phyloP scores from a whole-genome alignment of 2,888 invertebrate genomes.

The Carpatolechia fugitivella region DNA sequence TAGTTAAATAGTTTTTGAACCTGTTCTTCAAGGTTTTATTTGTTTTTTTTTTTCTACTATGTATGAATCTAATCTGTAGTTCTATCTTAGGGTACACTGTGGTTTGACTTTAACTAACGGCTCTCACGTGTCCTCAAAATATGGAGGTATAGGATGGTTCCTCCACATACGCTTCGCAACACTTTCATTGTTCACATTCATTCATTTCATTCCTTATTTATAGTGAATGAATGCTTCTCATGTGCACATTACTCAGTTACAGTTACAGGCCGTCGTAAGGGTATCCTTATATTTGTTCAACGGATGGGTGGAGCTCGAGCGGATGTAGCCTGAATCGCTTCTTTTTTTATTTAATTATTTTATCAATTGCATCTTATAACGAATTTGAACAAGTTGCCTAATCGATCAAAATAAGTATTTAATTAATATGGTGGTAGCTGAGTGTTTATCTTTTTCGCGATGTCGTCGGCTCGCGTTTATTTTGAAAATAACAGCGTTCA shows the following conservation, averaged over 20 bases:
- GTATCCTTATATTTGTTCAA: neutral
- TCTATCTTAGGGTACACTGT: no score
- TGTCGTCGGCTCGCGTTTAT: constrained; percentile 26
- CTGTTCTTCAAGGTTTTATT: no score
- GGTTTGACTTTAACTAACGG: neutral
- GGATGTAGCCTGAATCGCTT: constrained; percentile 2
- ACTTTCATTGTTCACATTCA: neutral
- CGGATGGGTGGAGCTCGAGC: neutral
- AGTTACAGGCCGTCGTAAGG: neutral
- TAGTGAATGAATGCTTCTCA: neutral
- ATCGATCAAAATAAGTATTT: neutral
- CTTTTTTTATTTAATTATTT: constrained; percentile 3
- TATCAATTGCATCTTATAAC: neutral
- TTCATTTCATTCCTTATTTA: neutral
- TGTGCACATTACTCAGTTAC: neutral
- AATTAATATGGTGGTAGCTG: neutral
- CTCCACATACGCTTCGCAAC: neutral
- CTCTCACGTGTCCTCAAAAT: neutral
- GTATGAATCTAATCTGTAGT: no score
- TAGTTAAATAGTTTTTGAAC: no score
- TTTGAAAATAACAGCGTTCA: constrained; percentile 35
- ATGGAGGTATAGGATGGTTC: neutral
- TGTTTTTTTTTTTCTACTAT: no score
- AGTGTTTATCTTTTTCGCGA: constrained; percentile 12
- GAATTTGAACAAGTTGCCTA: neutral